A percentile compares a stretch with the other conserved stretches of the same genome.
These are phyloP conservation scores for Palythoa heliodiscus DNA, from an alignment of 92 coral and sea anemone species.

Conservation along the genomic window DNA sequence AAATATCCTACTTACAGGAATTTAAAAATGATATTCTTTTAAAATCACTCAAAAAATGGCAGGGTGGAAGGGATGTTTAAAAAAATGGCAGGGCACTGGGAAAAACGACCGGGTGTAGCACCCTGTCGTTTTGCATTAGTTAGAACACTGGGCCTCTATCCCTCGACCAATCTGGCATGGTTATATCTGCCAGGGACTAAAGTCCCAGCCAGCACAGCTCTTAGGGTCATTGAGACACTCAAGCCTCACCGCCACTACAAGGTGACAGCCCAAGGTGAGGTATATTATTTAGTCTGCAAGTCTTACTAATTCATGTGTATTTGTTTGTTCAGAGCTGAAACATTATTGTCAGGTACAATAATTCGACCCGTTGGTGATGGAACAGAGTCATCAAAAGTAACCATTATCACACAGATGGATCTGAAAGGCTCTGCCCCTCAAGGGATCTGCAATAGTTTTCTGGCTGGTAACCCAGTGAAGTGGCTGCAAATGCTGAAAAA, in stretches of 20 bases:
- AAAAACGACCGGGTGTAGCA: no score
- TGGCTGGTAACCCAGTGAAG: conserved; percentile 81
- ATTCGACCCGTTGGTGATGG: conserved; percentile 95
- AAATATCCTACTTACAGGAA: neutral
- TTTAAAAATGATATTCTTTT: neutral
- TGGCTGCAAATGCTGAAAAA: conserved; percentile 85
- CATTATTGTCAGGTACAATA: conserved; percentile 78
- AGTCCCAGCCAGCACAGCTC: no score
- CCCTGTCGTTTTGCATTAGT: no score
- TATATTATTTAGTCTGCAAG: neutral
- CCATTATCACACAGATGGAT: conserved; percentile 89
- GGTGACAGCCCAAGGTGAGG: no score
- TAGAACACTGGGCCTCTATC: no score
- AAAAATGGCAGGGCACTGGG: neutral
- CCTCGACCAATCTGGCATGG: no score
- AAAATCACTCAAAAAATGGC: neutral
- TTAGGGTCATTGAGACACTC: no score
- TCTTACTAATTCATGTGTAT: neutral
- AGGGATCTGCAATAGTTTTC: conserved; percentile 81
- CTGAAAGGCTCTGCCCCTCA: conserved; percentile 86
- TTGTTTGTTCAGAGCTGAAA: conserved; percentile 75
- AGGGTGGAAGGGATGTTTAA: neutral
- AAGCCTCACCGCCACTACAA: no score
- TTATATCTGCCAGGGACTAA: no score
- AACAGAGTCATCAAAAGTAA: conserved; percentile 78